Evolutionary conservation across 2,797 vertebrate species (phyloP), one percentile per base, ranked within the genome.

Genomic region (Melanogrammus aeglefinus): DNA sequence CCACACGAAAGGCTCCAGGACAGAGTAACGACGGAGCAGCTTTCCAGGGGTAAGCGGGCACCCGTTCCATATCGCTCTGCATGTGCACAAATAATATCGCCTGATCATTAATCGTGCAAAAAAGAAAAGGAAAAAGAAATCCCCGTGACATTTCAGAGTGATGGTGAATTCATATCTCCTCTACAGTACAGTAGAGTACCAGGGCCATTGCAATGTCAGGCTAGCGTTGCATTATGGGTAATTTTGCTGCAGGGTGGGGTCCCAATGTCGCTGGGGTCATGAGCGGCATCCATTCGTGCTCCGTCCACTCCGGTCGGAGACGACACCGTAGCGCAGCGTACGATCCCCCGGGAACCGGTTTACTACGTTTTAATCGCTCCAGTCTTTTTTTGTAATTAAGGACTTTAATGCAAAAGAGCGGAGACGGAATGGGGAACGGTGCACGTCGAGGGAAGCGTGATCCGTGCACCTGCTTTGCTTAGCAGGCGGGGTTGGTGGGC

Each of bases 321-420:
- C 90, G 91, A 89, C 87, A 86, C 91, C 86, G 91, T 0, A 87
- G 89, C 82, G 79, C 88, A 88, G 87, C 24, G 75, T 80, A 81
- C 81, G 80, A 84, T 78, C 80, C 88, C 10, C 9, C 76, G 41
- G 14, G 41, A 51, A 51, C 91, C 80, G 85, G 88, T 88, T 91
- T 90, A 90, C 86, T 90, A 91, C 93, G 92, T 94, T 93, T 94
- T 91, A 91, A 88, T 94, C 31, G 31, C 31, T 94, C 91, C 91
- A 87, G 6, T 94, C 90, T 87, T 94, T 94, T 92, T 91, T 88
- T 90, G 91, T 92, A 94, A 94, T 94, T 94, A 92, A 76, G 90
- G 88, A 85, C 87, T 86, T 89, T 83, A 90, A 86, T 77, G 87
- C 87, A 91, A 92, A 91, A 90, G 84, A 86, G 90, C 93, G 94